Percentiles rank a stretch among this genome's conserved stretches.
Evolutionary conservation across 2,888 invertebrate genomes (phyloP).

Genomic region (Acanthopleura granulata): DNA sequence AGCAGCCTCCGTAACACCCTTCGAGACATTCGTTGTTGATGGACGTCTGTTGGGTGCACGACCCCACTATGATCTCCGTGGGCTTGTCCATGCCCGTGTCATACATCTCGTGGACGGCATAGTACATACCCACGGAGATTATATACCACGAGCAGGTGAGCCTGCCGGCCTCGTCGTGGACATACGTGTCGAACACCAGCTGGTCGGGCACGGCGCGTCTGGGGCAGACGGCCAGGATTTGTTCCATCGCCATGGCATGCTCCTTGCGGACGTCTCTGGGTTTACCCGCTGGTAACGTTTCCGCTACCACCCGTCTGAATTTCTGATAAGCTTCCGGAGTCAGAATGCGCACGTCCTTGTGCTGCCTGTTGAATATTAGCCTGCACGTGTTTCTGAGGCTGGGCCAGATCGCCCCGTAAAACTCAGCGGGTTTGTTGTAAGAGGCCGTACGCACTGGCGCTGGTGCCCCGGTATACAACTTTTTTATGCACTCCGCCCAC

Average conservation of each 20-base stretch:
- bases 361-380: background rate
- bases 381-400: background rate
- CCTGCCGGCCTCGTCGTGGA: conserved; percentile 3
- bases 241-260: background rate
- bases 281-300: too few relatives aligned
- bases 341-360: background rate
- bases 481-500: background rate
- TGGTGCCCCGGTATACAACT: background rate
- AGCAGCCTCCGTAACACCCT: background rate
- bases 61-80: background rate
- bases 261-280: background rate
- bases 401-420: background rate
- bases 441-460: background rate
- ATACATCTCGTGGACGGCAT: conserved; percentile 1
- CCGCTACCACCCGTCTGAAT: background rate
- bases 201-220: background rate
- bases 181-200: background rate
- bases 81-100: conserved; percentile 3
- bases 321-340: background rate
- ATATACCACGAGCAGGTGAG: background rate
- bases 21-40: background rate
- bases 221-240: background rate
- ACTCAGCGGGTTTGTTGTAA: background rate
- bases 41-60: background rate
- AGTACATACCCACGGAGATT: background rate